Percentiles rank a stretch among this genome's conserved stretches.
Evolutionary conservation across 2,888 invertebrate genomes (phyloP).

Genomic region (Psylliodes chrysocephalus): DNA sequence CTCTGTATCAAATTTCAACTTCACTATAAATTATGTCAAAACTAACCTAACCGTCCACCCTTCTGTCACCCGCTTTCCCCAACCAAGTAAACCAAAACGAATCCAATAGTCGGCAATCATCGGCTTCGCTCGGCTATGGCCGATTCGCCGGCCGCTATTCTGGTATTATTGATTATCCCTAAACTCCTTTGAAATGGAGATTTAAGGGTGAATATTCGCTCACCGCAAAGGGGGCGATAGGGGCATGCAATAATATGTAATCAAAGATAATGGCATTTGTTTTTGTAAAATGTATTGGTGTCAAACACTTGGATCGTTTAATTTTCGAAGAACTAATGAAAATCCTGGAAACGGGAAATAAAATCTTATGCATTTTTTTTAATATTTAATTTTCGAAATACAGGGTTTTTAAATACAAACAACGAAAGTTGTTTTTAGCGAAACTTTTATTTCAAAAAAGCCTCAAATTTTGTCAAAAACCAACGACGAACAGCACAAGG

Average conservation of each 20-base stretch:
- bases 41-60: slow-evolving; percentile 1
- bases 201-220: slow-evolving; percentile 54
- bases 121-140: slow-evolving; percentile 44
- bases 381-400: too few species aligned
- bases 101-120: slow-evolving; percentile 33
- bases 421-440: too few species aligned
- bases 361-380: too few species aligned
- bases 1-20: too few species aligned
- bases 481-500: too few species aligned
- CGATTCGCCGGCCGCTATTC: slow-evolving; percentile 31
- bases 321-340: too few species aligned
- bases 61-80: background rate
- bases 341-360: too few species aligned
- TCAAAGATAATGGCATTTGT: background rate
- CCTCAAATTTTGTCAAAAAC: too few species aligned
- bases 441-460: too few species aligned
- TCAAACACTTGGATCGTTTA: too few species aligned
- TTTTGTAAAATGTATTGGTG: background rate
- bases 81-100: background rate
- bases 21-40: slow-evolving; percentile 8
- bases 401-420: too few species aligned
- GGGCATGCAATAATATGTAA: background rate
- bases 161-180: slow-evolving; percentile 59
- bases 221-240: slow-evolving; percentile 32
- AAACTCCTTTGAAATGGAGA: slow-evolving; percentile 63